These are phyloP conservation scores for Bolborhynchus lineola DNA, from an alignment of 2,113 vertebrate genomes.

Conservation along the genomic window DNA sequence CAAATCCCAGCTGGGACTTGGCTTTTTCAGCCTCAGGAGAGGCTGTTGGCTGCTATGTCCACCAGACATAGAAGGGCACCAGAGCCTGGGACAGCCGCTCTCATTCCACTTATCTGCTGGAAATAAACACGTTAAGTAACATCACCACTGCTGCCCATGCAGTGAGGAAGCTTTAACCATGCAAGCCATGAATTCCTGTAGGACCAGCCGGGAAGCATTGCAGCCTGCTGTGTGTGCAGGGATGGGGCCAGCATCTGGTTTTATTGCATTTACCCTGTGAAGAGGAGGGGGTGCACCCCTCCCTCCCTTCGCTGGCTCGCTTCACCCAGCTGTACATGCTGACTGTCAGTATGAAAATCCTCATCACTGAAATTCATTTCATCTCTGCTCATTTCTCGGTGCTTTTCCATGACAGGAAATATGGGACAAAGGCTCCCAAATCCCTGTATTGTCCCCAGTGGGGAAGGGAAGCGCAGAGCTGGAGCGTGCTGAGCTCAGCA, in stretches of 20 bases:
- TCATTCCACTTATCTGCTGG: conserved; percentile 12
- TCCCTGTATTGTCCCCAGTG: conserved; percentile 18
- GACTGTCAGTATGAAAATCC: background rate
- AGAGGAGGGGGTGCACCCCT: background rate
- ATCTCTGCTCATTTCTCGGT: background rate
- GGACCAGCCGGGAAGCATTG: background rate
- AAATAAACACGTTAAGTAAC: conserved; percentile 13
- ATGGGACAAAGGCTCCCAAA: conserved; percentile 23
- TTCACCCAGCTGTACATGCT: background rate
- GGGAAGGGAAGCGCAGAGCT: background rate
- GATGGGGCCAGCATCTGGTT: background rate
- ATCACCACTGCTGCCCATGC: background rate
- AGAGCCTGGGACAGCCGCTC: conserved; percentile 20
- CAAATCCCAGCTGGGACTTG: background rate
- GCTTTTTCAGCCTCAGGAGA: background rate
- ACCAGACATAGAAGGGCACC: conserved; percentile 13
- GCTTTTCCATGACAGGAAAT: conserved; percentile 18
- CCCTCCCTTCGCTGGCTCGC: background rate
- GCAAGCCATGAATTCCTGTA: background rate
- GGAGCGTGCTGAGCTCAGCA: background rate
- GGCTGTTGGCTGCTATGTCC: background rate
- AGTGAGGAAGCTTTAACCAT: background rate
- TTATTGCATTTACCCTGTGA: background rate
- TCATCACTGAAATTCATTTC: background rate
- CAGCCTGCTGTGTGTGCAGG: background rate